Evolutionary conservation across 1,140 invertebrate species (phyloP).

Genomic region (Eulimnadia texana): DNA sequence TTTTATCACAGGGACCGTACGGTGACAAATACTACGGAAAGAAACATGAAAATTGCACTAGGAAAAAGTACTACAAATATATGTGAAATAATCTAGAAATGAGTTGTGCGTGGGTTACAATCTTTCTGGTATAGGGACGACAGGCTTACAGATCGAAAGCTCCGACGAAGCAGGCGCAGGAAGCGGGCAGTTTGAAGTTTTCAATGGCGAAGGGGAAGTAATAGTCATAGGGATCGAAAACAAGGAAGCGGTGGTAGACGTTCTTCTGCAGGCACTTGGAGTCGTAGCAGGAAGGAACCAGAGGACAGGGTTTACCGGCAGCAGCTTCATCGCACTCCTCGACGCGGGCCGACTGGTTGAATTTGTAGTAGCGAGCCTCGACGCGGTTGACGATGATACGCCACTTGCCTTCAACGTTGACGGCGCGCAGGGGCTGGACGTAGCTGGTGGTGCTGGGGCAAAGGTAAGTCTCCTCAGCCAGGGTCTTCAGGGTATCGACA

Average conservation of each 20-base stretch:
- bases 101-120: background rate
- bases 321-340: constrained; percentile 22
- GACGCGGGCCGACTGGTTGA: constrained; percentile 23
- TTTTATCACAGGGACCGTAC: background rate
- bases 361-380: constrained; percentile 23
- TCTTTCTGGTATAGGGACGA: too few relatives aligned
- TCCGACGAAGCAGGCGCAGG: constrained; percentile 22
- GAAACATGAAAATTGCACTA: background rate
- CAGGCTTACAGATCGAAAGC: constrained; percentile 17
- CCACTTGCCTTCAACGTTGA: constrained; percentile 24
- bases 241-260: constrained; percentile 24
- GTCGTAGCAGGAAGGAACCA: constrained; percentile 23
- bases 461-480: constrained; percentile 23
- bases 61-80: background rate
- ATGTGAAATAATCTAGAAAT: background rate
- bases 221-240: constrained; percentile 24
- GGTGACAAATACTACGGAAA: background rate
- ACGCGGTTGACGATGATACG: constrained; percentile 25
- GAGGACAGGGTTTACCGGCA: constrained; percentile 21
- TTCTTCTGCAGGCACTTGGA: constrained; percentile 25
- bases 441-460: constrained; percentile 21
- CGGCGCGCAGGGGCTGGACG: constrained; percentile 23
- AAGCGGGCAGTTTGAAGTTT: constrained; percentile 23
- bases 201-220: constrained; percentile 25
- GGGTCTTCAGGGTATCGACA: constrained; percentile 19